Evolutionary conservation across 2,113 vertebrate species (phyloP).

Genomic region (Semnornis frantzii): DNA sequence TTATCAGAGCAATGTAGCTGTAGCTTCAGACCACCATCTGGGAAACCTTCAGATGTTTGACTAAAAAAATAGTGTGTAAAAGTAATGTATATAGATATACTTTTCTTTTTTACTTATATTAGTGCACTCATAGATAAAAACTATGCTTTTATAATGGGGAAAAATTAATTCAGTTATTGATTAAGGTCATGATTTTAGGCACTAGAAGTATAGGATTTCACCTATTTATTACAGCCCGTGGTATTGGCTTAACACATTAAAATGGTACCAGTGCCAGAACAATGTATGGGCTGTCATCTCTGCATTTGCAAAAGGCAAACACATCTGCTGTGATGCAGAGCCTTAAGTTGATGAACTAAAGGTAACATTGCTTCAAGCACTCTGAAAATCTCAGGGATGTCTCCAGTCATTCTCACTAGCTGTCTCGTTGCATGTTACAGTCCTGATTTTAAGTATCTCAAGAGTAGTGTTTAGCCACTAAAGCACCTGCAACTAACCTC

Average conservation of each 20-base stretch:
- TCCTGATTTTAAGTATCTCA: slow-evolving; percentile 56
- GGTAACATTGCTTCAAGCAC: slow-evolving; percentile 60
- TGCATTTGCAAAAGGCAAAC: not conserved
- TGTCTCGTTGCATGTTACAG: slow-evolving; percentile 65
- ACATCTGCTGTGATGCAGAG: slow-evolving; percentile 49
- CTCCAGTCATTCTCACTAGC: slow-evolving; percentile 53
- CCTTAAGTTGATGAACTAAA: slow-evolving; percentile 51
- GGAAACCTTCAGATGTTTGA: not conserved
- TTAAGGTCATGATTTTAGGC: not conserved
- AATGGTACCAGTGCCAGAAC: slow-evolving; percentile 37
- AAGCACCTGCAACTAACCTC: slow-evolving; percentile 75
- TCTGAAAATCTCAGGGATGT: slow-evolving; percentile 44
- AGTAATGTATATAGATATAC: slow-evolving; percentile 1
- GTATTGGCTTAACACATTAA: slow-evolving; percentile 11
- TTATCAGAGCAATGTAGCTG: slow-evolving; percentile 13
- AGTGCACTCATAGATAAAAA: not conserved
- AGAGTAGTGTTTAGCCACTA: slow-evolving; percentile 62
- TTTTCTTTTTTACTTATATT: slow-evolving; percentile 38
- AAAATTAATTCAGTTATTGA: not conserved
- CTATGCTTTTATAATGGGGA: slow-evolving; percentile 10
- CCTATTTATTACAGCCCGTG: not conserved
- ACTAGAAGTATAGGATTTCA: not conserved
- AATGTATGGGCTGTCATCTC: slow-evolving; percentile 8
- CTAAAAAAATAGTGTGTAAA: not conserved
- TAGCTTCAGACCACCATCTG: slow-evolving; percentile 7